These are phyloP conservation scores for Drosophila parvula DNA, from an alignment of 1,140 invertebrate species.

Conservation along the genomic window DNA sequence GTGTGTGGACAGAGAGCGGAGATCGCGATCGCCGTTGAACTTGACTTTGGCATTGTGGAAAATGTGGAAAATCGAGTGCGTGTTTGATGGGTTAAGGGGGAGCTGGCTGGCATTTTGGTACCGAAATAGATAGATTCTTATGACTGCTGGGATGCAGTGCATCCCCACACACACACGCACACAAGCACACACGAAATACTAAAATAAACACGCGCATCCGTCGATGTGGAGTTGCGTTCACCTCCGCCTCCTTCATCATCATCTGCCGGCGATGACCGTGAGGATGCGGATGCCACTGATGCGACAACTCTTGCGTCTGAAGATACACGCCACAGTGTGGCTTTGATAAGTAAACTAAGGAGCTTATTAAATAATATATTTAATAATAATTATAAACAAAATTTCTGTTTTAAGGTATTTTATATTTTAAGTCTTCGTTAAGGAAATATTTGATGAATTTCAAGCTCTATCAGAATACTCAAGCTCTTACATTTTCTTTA, in stretches of 20 bases:
- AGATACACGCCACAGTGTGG: conserved; percentile 1
- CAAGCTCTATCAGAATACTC: too few relatives aligned
- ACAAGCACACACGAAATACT: conserved; percentile 45
- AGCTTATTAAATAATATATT: background rate
- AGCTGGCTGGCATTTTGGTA: conserved; percentile 35
- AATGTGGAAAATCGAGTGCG: conserved; percentile 13
- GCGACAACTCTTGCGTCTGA: conserved; percentile 60
- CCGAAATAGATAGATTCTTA: conserved; percentile 59
- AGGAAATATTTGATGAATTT: too few relatives aligned
- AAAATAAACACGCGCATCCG: conserved; percentile 78
- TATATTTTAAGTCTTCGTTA: too few relatives aligned
- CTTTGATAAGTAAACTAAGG: background rate
- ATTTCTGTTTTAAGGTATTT: too few relatives aligned
- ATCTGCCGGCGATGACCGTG: conserved; percentile 59
- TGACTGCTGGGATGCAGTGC: conserved; percentile 52
- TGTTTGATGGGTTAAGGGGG: conserved; percentile 5
- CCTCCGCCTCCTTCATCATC: background rate
- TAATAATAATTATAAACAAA: background rate
- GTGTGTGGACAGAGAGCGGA: conserved; percentile 4
- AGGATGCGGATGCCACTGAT: conserved; percentile 62
- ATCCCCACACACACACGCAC: conserved; percentile 20
- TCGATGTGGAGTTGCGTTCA: conserved; percentile 35
- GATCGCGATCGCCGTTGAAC: conserved; percentile 66
- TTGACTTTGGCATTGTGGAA: conserved; percentile 68
- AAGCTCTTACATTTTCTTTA: too few relatives aligned